Base-by-base conservation (phyloP, 2,113 vertebrate genomes). In the Seriola aureovittata region DNA sequence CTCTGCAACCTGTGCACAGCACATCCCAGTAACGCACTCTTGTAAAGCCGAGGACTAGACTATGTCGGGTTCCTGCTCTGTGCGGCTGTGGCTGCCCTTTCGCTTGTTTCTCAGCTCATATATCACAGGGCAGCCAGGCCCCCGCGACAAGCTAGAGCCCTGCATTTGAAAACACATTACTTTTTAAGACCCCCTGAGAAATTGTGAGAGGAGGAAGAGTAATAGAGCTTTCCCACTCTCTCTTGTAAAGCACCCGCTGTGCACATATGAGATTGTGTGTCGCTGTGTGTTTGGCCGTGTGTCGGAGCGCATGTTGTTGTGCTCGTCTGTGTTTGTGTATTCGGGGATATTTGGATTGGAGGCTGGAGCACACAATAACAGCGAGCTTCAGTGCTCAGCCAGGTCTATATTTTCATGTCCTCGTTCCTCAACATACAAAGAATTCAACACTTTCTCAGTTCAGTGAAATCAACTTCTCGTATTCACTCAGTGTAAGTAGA, bases 151-250 rank as follows among this genome's bases (percentile, higher is more conserved):
- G 89, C 85, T 88, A 72, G 80, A 91, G 91, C 83, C 86, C 88
- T 64, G 86, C 90, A 84, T 89, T 91, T 91, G 91, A 92, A 92
- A 93, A 92, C 91, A 91, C 93, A 91, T 93, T 88, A 90, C 87
- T 90, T 92, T 90, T 92, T 88, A 93, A 91, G 91, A 92, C 85
- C 86, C 86, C 88, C 85, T 83, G 90, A 93, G 91, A 93, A 92
- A 92, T 86, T 74, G 80, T 84, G 86, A 90, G 84, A 88, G 84
- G 85, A 84, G 80, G 90, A 89, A 89, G 86, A 93, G 91, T 92
- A 92, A 93, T 92, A 84, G 89, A 92, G 89, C 85, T 86, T 82
- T 82, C 75, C 81, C 80, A 58, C 82, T 81, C 78, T 65, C 72
- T 85, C 88, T 90, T 81, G 84, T 85, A 85, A 89, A 93, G 86